Percentiles rank a stretch among this genome's conserved stretches.
phyloP scores from a whole-genome alignment of 92 coral and sea anemone species.

The Plumapathes pennacea region DNA sequence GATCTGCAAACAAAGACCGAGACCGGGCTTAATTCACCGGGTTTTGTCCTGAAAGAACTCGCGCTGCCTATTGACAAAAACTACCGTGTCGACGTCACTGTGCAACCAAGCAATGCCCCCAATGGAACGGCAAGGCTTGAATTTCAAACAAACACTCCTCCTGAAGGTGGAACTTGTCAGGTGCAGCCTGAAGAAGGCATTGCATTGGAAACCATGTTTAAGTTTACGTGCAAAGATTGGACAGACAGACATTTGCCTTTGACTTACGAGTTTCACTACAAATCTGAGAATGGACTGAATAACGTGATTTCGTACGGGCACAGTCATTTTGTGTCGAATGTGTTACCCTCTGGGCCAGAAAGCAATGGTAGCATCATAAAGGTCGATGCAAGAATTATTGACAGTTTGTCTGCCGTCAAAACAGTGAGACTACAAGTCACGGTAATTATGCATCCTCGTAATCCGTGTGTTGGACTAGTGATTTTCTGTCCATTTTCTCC shows the following conservation, averaged over 20 bases:
- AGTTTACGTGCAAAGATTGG: constrained; percentile 45
- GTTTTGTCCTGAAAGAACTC: constrained; percentile 43
- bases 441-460: too few relatives aligned
- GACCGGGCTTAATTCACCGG: constrained; percentile 51
- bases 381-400: constrained; percentile 44
- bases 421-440: not conserved
- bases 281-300: constrained; percentile 58
- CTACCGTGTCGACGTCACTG: constrained; percentile 38
- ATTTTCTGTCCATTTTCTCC: too few relatives aligned
- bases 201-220: constrained; percentile 53
- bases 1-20: constrained; percentile 38
- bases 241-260: too few relatives aligned
- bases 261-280: constrained; percentile 65
- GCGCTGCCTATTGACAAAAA: not conserved
- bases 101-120: constrained; percentile 13
- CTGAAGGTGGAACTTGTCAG: constrained; percentile 43
- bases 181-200: constrained; percentile 52
- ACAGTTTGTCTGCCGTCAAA: constrained; percentile 50
- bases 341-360: constrained; percentile 61
- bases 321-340: constrained; percentile 17
- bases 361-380: constrained; percentile 6
- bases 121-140: constrained; percentile 58
- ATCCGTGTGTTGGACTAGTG: too few relatives aligned
- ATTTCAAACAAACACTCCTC: constrained; percentile 62
- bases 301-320: constrained; percentile 68